phyloP scores from a whole-genome alignment of 2,888 invertebrate species.

The Blastobasis adustella region DNA sequence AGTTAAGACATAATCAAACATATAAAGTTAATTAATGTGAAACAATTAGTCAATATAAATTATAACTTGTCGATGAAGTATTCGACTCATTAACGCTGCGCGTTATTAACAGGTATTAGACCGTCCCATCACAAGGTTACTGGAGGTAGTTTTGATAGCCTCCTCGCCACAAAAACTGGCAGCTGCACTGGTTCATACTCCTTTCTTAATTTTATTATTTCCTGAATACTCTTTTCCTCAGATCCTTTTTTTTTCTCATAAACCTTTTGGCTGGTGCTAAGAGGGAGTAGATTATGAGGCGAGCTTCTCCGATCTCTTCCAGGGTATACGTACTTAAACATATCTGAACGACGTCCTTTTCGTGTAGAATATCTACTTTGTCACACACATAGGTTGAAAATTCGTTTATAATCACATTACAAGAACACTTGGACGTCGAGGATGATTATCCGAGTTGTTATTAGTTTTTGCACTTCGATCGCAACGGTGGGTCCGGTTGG shows the following conservation, averaged over 20 bases:
- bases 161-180: slow-evolving; percentile 5
- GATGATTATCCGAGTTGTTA: no score
- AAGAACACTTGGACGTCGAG: no score
- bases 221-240: slow-evolving; percentile 5
- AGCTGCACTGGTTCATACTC: slow-evolving; percentile 2
- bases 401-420: slow-evolving; percentile 2
- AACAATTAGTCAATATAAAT: no score
- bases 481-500: no score
- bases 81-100: no score
- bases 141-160: background rate
- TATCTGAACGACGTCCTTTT: slow-evolving; percentile 6
- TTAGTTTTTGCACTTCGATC: no score
- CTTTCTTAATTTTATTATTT: slow-evolving; percentile 5
- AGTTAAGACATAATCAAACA: no score
- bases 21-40: no score
- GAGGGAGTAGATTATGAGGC: slow-evolving; percentile 1
- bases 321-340: slow-evolving; percentile 5
- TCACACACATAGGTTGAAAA: slow-evolving; percentile 4
- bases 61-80: no score
- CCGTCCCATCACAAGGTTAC: no score
- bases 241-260: slow-evolving; percentile 3
- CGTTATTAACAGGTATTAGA: no score
- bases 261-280: slow-evolving; percentile 1
- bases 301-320: slow-evolving; percentile 4
- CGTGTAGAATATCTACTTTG: slow-evolving; percentile 5